Base-by-base conservation (phyloP, 2,888 invertebrate species). In the Drosophila rubida region DNA sequence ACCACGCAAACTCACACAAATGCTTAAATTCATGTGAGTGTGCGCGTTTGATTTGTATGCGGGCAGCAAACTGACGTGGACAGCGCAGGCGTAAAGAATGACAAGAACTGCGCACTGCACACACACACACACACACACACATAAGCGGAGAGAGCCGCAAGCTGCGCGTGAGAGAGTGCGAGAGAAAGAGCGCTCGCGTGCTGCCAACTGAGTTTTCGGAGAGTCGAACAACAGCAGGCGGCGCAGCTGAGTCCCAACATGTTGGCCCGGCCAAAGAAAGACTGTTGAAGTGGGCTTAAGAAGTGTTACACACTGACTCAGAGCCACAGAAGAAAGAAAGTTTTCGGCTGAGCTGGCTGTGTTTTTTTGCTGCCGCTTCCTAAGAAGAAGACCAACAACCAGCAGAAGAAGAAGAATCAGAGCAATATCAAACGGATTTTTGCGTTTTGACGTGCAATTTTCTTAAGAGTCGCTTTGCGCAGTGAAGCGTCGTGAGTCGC, bases 271-370 rank as follows among this genome's bases (percentile, higher is more conserved):
- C 65, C 50, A 27, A 32, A 32, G 32, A 32, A 41, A 54, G 53
- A 46, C 54, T 13, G 2, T 35, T 44, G n/a, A 16, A 14, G 61
- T 85, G 75, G 71, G 88, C 87, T 90, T 89, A 90, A 90, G 91
- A 91, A 90, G 90, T 89, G 88, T 88, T 87, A 85, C 84, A 86
- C 73, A 75, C 80, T 76, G 78, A 75, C 80, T 63, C 59, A 58
- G 75, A 62, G 68, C 67, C 80, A 74, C 91, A 91, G 89, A 91
- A 90, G 89, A 88, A 89, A 91, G 91, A 91, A 91, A 91, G 90
- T 91, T 90, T 88, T 88, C 90, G 86, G 73, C 81, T 78, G 81
- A 78, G 87, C 82, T 83, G 85, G 90, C 90, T 87, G 91, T 87
- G 75, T 59, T 32, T 32, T 32, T 32, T 58, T 37, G 64, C 49